Percentiles rank a stretch among this genome's conserved stretches.
These are phyloP conservation scores for Phalanger gymnotis DNA, from an alignment of 2,797 vertebrate species.

Conservation along the genomic window DNA sequence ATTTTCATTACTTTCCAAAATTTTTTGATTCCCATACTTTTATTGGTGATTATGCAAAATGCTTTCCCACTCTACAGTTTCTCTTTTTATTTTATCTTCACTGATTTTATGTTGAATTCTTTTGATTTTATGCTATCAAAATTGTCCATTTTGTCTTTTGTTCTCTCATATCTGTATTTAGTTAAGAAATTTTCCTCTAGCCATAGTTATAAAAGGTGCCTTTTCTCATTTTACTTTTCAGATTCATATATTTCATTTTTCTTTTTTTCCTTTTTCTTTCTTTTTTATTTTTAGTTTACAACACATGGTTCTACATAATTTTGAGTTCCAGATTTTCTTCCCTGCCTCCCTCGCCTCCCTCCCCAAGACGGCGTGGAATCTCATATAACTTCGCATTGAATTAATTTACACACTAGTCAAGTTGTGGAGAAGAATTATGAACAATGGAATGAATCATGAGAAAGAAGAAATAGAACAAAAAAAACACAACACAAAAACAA, in stretches of 20 bases:
- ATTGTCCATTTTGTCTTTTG: background rate
- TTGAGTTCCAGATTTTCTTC: no score
- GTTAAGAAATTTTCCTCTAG: background rate
- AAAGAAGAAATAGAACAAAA: no score
- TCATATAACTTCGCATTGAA: no score
- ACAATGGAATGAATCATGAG: no score
- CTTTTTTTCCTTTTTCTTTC: no score
- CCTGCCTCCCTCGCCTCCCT: no score
- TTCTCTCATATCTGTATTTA: background rate
- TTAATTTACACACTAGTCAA: no score
- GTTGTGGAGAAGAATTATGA: no score
- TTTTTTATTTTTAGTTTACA: no score
- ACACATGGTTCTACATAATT: no score
- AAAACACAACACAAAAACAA: no score
- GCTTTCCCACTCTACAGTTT: background rate
- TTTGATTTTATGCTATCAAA: background rate
- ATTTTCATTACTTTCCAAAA: background rate
- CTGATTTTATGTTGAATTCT: background rate
- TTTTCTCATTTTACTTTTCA: background rate
- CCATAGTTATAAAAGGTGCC: background rate
- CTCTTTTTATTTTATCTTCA: background rate
- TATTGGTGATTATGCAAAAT: background rate
- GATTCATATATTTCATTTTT: background rate
- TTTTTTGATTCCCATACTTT: background rate
- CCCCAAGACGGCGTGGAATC: no score